Evolutionary conservation across 2,797 vertebrate genomes (phyloP).

Genomic region (Pelochelys cantorii): DNA sequence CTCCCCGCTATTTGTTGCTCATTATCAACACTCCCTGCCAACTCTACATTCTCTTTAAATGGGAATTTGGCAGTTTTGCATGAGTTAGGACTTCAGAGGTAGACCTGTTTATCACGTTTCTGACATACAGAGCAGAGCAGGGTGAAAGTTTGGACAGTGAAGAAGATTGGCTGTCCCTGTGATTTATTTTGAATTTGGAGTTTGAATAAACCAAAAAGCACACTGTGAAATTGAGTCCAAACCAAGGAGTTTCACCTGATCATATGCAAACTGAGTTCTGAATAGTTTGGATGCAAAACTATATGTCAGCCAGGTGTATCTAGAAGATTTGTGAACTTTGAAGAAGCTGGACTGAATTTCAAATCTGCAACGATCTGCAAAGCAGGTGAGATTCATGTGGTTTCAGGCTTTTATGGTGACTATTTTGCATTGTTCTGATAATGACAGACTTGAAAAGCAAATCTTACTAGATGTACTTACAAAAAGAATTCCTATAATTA

Average conservation of each 20-base stretch:
- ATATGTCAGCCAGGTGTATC: constrained; percentile 5
- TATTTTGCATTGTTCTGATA: constrained; percentile 63
- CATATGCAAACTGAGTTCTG: background rate
- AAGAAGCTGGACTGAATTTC: constrained; percentile 50
- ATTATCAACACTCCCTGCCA: constrained; percentile 67
- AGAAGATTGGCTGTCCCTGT: constrained; percentile 18
- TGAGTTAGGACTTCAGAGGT: background rate
- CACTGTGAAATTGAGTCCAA: background rate
- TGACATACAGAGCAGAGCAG: constrained; percentile 26
- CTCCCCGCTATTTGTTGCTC: constrained; percentile 66
- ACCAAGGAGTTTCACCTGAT: background rate
- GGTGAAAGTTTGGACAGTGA: constrained; percentile 33
- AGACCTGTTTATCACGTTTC: constrained; percentile 39
- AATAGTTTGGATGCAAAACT: background rate
- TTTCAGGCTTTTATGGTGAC: constrained; percentile 57
- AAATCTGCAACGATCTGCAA: constrained; percentile 44
- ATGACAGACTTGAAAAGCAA: constrained; percentile 58
- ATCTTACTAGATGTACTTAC: constrained; percentile 37
- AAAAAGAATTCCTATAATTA: constrained; percentile 43
- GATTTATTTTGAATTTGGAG: constrained; percentile 42
- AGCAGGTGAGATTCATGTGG: constrained; percentile 63
- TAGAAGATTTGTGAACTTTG: constrained; percentile 53
- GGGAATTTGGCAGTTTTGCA: constrained; percentile 42
- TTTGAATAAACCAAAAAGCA: background rate
- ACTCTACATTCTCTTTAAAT: constrained; percentile 68